Evolutionary conservation across 1,140 invertebrate genomes (phyloP), one percentile per base, ranked within the genome.

Genomic region (Bathynomus jamesi): DNA sequence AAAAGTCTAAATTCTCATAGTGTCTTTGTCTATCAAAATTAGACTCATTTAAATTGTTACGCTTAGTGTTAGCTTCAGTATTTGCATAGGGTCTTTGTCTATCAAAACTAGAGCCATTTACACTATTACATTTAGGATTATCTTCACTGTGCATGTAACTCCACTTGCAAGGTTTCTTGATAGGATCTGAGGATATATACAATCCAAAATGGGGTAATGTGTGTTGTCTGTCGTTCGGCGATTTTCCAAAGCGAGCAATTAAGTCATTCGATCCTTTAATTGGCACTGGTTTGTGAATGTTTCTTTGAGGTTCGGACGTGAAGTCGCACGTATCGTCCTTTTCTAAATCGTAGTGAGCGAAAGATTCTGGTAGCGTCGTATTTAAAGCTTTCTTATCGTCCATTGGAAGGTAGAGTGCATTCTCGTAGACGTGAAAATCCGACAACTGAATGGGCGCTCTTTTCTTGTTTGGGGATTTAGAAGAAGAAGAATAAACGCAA

Each of bases 391-490:
- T 25, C 10, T 21, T 60, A 27, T 73, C 71, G 0, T 69, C 72
- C 75, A 76, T 76, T 25, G 75, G 69, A 21, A 76, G 61, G 68
- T 76, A 76, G 0, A 76, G 65, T 46, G 72, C 61, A 66, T 76
- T 76, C 21, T 76, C 75, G 65, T 67, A 76, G 4, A 71, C 29
- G 28, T 70, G 69, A 13, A 65, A n/a, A 53, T 60, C 13, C 25
- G 32, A 13, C 28, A 53, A 4, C 53, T 53, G 32, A 17, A 53
- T 27, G 10, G 27, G 25, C 40, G 24, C 24, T 32, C 25, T 68
- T 11, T 28, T 68, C 28, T 25, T 67, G 53, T 4, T 68, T 68
- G 10, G 65, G 68, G 21, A 67, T 67, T 13, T 66, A 10, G 13
- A 67, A 25, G 28, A 61, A 67, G 21, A 65, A 64, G 53, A 67